phyloP scores from a whole-genome alignment of 92 coral and sea anemone species.

The Palythoa heliodiscus region DNA sequence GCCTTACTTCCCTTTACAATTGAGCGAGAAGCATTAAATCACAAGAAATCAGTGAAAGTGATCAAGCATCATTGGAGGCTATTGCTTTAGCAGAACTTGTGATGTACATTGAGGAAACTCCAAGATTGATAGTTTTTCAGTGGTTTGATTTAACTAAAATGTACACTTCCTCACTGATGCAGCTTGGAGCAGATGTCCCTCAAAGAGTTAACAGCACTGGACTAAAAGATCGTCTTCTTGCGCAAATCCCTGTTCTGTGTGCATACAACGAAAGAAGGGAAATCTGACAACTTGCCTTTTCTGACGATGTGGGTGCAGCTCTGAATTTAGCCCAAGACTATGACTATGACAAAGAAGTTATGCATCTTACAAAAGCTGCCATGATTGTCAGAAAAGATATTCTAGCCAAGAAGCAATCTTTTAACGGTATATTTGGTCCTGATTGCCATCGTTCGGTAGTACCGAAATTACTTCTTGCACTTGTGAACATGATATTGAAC shows the following conservation, averaged over 20 bases:
- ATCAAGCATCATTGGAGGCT: too few species aligned
- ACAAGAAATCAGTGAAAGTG: conserved; percentile 25
- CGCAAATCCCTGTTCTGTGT: background rate
- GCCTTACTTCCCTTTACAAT: conserved; percentile 53
- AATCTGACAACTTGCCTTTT: conserved; percentile 1
- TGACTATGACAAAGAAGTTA: too few species aligned
- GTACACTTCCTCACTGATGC: conserved; percentile 43
- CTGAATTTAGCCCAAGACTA: conserved; percentile 37
- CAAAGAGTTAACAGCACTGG: conserved; percentile 46
- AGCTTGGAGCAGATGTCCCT: conserved; percentile 50
- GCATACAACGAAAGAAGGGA: background rate
- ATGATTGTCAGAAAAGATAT: too few species aligned
- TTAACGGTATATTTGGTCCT: too few species aligned
- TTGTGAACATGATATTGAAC: too few species aligned
- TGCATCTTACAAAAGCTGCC: too few species aligned
- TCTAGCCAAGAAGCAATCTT: too few species aligned
- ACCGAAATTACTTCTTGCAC: too few species aligned
- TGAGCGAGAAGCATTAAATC: conserved; percentile 34
- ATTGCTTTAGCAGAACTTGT: too few species aligned
- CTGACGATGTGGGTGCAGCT: conserved; percentile 49
- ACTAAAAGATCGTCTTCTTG: conserved; percentile 47
- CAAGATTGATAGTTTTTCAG: too few species aligned
- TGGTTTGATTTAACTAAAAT: background rate
- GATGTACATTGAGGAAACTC: too few species aligned
- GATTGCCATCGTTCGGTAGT: too few species aligned